Evolutionary conservation across 2,797 vertebrate species (phyloP), one percentile per base, ranked within the genome.

Genomic region (Astyanax mexicanus): DNA sequence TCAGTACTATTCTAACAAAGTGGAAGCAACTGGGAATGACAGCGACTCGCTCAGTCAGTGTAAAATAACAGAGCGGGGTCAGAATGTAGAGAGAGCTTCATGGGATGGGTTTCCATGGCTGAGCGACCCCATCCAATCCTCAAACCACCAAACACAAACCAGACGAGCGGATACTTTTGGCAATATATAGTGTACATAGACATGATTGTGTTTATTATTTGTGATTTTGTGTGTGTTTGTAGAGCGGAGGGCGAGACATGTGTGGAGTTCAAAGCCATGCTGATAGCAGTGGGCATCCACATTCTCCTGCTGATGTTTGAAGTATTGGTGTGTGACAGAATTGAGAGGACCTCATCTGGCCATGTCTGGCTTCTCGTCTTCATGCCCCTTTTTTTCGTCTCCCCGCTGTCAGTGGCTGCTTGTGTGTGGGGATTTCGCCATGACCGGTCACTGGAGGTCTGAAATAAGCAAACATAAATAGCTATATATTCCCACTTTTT

Each of bases 351-450:
- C 40, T 90, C 85, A 71, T 37, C 57, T 60, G 8, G 3, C 17
- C 96, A 97, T 84, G 96, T 94, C 88, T 99, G 98, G 98, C 95
- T 99, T 0, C 91, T 99, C 15, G 96, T 99, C 89, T 99, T 99
- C 88, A 98, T 99, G 97, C 98, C 98, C 0, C 92, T 99, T 27
- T 99, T 99, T 92, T 99, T 99, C 57, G 96, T 98, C 57, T 99
- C 98, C 0, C 98, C 97, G 0, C 95, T 99, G 7, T 99, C 98
- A 0, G 97, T 99, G 9, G 98, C 98, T 0, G 98, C 98, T 0
- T 99, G 98, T 0, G 97, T 99, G 45, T 99, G 98, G 98, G 98
- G 98, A 4, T 99, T 99, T 84, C 92, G 98, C 57, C 98, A 99
- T 2, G 98, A 99, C 88, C 92, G 98, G 72, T 98, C 97, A 1